Evolutionary conservation across 1,140 invertebrate species (phyloP).

Genomic region (Calycopis cecrops): DNA sequence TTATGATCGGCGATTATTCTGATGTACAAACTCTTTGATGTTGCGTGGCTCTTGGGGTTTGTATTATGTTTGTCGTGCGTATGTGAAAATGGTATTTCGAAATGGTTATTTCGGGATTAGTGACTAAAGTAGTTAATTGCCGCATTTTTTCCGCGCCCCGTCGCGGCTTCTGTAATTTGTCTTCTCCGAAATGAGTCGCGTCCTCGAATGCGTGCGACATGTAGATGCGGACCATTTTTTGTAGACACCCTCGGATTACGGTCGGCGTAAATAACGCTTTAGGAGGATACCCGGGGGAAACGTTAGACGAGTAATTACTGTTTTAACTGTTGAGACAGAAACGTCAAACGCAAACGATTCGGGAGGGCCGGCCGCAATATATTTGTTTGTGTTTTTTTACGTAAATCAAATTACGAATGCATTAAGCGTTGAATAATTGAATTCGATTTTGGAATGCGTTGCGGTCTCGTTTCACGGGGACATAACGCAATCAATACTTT

Average conservation of each 20-base stretch:
- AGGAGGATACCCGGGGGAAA: constrained; percentile 61
- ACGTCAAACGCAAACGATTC: constrained; percentile 63
- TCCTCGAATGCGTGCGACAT: constrained; percentile 67
- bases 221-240: constrained; percentile 62
- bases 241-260: constrained; percentile 57
- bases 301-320: constrained; percentile 70
- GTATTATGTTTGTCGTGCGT: neutral
- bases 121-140: constrained; percentile 63
- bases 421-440: constrained; percentile 49
- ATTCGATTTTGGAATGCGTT: constrained; percentile 36
- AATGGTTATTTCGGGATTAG: constrained; percentile 51
- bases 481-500: constrained; percentile 60
- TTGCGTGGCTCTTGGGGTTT: neutral
- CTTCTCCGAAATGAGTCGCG: constrained; percentile 72
- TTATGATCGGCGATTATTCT: constrained; percentile 30
- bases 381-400: neutral
- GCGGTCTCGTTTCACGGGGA: constrained; percentile 44
- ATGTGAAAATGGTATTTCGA: constrained; percentile 18
- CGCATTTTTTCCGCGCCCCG: constrained; percentile 65
- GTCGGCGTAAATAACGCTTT: constrained; percentile 67
- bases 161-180: constrained; percentile 69
- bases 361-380: constrained; percentile 18
- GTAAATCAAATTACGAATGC: constrained; percentile 34
- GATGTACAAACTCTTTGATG: constrained; percentile 18
- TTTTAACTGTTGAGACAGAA: constrained; percentile 63